Percentiles rank a stretch among this genome's conserved stretches.
phyloP scores from a whole-genome alignment of 2,797 vertebrate species.

The Rhynchonycteris naso region DNA sequence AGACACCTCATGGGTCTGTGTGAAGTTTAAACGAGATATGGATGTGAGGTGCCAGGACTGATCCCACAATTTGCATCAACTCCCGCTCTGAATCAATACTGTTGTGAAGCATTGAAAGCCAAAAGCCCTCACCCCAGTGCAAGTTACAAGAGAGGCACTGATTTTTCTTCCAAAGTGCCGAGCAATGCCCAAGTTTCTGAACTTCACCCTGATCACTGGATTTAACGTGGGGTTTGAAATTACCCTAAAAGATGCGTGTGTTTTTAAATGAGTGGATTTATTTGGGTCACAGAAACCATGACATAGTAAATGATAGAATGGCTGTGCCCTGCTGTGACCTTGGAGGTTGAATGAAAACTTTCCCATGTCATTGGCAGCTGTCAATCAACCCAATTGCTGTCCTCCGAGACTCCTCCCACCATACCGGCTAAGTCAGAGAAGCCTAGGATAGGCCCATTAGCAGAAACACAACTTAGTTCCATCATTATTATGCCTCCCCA shows the following conservation, averaged over 20 bases:
- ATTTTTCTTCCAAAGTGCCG: neutral
- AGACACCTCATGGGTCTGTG: fast-evolving
- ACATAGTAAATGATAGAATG: no score
- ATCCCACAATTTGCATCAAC: neutral
- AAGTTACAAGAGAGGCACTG: fast-evolving
- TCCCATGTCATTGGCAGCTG: neutral
- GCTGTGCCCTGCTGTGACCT: neutral
- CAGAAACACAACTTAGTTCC: neutral
- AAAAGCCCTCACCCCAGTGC: fast-evolving
- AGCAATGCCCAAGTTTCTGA: fast-evolving
- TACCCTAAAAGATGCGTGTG: neutral
- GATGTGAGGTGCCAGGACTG: fast-evolving
- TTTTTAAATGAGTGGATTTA: neutral
- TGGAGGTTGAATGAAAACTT: neutral
- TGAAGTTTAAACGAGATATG: neutral
- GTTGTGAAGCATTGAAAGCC: fast-evolving
- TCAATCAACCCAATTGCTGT: neutral
- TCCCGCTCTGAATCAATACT: neutral
- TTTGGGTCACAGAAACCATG: neutral
- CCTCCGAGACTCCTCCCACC: neutral
- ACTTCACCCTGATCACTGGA: no score
- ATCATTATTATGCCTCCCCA: neutral
- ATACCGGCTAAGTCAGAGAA: no score
- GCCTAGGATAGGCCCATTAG: neutral
- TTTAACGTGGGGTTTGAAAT: no score